These are phyloP conservation scores for Thymelicus acteon DNA, from an alignment of 2,888 invertebrate species.

Conservation along the genomic window DNA sequence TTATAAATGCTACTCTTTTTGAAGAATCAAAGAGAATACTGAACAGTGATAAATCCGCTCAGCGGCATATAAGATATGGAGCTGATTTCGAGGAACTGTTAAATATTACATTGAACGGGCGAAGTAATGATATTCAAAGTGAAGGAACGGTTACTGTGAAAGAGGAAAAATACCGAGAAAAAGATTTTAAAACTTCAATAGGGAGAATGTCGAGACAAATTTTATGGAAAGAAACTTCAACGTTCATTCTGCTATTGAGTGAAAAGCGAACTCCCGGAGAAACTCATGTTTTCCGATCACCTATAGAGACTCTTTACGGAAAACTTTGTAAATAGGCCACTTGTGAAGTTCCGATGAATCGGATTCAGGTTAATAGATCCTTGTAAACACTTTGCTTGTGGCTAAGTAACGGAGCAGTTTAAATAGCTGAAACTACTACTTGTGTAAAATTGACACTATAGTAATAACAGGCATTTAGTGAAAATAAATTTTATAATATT, in stretches of 20 bases:
- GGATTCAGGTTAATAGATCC: constrained; percentile 34
- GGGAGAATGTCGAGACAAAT: constrained; percentile 35
- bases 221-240: constrained; percentile 36
- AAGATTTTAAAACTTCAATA: constrained; percentile 37
- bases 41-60: constrained; percentile 26
- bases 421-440: neutral
- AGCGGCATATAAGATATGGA: constrained; percentile 20
- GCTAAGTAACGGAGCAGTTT: constrained; percentile 9
- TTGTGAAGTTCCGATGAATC: constrained; percentile 32
- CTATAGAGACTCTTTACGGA: constrained; percentile 32
- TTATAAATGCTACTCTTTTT: neutral
- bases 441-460: neutral
- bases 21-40: constrained; percentile 31
- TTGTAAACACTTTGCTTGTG: constrained; percentile 27
- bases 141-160: constrained; percentile 28
- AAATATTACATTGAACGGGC: constrained; percentile 34
- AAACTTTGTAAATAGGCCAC: constrained; percentile 35
- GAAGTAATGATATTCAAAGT: constrained; percentile 36
- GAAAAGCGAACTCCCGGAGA: constrained; percentile 31
- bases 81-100: constrained; percentile 34
- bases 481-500: neutral
- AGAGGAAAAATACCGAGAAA: constrained; percentile 28
- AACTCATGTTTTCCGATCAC: constrained; percentile 37
- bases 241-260: constrained; percentile 37
- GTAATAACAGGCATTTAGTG: constrained; percentile 6